phyloP scores from a whole-genome alignment of 2,113 vertebrate species.

The Cyprinodon tularosa region DNA sequence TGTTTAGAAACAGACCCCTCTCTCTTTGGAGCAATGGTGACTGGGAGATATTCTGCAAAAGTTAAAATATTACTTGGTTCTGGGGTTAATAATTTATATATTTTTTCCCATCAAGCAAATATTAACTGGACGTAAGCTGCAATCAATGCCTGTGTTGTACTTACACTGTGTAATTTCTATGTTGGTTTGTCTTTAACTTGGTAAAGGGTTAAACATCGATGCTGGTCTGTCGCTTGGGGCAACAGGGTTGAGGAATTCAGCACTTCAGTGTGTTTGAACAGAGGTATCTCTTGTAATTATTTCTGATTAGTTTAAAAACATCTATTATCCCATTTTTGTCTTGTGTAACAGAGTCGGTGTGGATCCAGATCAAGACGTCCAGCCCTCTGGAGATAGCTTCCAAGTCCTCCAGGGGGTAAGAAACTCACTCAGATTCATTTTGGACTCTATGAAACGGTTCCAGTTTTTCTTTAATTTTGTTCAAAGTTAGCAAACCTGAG shows the following conservation, averaged over 20 bases:
- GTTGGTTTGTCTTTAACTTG: neutral
- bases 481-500: neutral
- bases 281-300: neutral
- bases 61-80: neutral
- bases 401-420: conserved; percentile 98
- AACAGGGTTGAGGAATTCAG: neutral
- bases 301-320: neutral
- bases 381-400: conserved; percentile 91
- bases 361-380: conserved; percentile 94
- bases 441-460: neutral
- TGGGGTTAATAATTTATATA: neutral
- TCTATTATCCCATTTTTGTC: conserved; percentile 19
- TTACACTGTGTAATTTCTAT: neutral
- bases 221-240: no score
- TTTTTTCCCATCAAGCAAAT: neutral
- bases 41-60: neutral
- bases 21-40: neutral
- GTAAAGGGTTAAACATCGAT: neutral
- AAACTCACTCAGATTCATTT: conserved; percentile 9
- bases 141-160: neutral
- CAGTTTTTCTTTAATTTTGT: neutral
- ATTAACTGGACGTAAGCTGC: neutral
- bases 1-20: neutral
- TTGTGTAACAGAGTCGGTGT: conserved; percentile 91
- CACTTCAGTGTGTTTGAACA: neutral